phyloP scores from a whole-genome alignment of 2,113 vertebrate genomes.

The Oplegnathus fasciatus region DNA sequence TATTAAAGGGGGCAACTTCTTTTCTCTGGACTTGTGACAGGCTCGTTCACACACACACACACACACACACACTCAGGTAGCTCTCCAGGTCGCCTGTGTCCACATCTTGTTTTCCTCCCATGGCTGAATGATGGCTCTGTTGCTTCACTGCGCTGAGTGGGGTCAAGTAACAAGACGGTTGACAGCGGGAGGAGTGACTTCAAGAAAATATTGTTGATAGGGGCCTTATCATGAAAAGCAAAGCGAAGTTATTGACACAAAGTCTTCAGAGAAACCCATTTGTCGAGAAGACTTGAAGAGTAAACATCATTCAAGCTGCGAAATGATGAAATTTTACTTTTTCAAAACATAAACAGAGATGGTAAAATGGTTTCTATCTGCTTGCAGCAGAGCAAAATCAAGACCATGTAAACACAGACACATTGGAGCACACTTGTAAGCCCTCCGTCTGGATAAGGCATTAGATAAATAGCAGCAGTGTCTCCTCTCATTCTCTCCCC shows the following conservation, averaged over 20 bases:
- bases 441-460: constrained; percentile 72
- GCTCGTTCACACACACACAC: background rate
- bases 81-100: constrained; percentile 50
- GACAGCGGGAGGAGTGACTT: constrained; percentile 21
- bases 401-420: constrained; percentile 51
- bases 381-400: constrained; percentile 3
- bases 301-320: background rate
- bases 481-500: constrained; percentile 19
- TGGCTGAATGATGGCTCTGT: constrained; percentile 43
- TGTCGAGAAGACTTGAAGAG: background rate
- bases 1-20: background rate
- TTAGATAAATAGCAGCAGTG: constrained; percentile 61
- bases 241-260: background rate
- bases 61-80: constrained; percentile 32
- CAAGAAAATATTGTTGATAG: constrained; percentile 46
- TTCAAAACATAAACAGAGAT: background rate
- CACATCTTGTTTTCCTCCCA: constrained; percentile 39
- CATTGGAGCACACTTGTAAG: constrained; percentile 58
- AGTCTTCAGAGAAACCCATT: background rate
- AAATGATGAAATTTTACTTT: background rate
- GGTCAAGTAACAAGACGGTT: constrained; percentile 49
- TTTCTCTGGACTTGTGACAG: background rate
- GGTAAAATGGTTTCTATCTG: background rate
- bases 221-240: constrained; percentile 11
- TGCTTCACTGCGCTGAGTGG: constrained; percentile 28